Percentiles rank a stretch among this genome's conserved stretches.
Evolutionary conservation across 2,797 vertebrate genomes (phyloP).

Genomic region (Psittacula echo): DNA sequence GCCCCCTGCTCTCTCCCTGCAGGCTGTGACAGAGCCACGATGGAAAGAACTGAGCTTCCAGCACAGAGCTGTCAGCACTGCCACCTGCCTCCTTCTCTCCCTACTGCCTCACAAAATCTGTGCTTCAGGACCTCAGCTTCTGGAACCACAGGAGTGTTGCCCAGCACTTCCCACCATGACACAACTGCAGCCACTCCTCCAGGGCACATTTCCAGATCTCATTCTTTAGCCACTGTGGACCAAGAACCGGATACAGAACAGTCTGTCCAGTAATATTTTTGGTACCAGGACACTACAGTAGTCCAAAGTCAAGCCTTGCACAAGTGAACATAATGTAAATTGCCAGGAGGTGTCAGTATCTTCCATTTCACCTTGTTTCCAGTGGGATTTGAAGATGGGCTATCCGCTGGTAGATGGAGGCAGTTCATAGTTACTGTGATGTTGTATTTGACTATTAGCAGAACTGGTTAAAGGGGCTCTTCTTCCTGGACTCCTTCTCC

Average conservation of each 20-base stretch:
- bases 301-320: neutral
- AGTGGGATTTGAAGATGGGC: neutral
- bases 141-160: neutral
- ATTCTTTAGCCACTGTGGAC: neutral
- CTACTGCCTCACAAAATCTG: neutral
- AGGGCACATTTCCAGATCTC: neutral
- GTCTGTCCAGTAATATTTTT: neutral
- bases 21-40: neutral
- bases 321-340: neutral
- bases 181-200: neutral
- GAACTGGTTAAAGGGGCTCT: neutral
- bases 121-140: neutral
- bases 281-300: neutral
- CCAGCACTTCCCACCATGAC: neutral
- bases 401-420: neutral
- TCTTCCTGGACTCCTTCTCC: neutral
- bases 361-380: neutral
- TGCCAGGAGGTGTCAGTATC: neutral
- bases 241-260: neutral
- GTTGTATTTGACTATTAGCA: neutral
- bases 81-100: neutral
- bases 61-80: neutral
- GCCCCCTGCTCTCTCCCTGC: accelerated
- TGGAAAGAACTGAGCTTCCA: neutral
- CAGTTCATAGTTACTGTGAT: neutral